A percentile compares a stretch with the other conserved stretches of the same genome.
Conservation (phyloP, 2,888 invertebrate genomes). For the Drepana falcataria region DNA sequence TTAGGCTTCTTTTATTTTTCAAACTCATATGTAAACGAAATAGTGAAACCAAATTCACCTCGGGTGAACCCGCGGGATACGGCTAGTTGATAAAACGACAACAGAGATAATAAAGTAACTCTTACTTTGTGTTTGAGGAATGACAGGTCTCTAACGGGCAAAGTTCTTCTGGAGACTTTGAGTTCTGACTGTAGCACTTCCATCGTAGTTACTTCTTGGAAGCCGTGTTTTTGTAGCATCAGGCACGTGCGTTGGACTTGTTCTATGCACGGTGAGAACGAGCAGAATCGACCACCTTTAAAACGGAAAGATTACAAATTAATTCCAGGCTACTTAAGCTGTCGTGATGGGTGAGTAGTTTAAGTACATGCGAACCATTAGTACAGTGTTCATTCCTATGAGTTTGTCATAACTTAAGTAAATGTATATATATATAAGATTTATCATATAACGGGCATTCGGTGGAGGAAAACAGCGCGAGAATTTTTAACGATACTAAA, state of each 20-base stretch:
- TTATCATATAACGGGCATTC: too few species aligned
- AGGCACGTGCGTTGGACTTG: constrained; percentile 95
- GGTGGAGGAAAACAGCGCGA: too few species aligned
- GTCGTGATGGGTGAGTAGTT: too few species aligned
- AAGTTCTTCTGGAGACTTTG: constrained; percentile 82
- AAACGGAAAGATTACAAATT: neutral
- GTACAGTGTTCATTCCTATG: too few species aligned
- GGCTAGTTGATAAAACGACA: neutral
- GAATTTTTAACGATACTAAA: too few species aligned
- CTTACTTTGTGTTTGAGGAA: constrained; percentile 82
- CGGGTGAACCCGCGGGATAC: too few species aligned
- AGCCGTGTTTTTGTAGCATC: constrained; percentile 84
- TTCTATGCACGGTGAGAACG: constrained; percentile 99
- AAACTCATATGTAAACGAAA: neutral
- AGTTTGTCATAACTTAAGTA: too few species aligned
- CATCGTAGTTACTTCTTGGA: constrained; percentile 90
- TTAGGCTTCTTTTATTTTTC: too few species aligned
- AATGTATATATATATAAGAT: too few species aligned
- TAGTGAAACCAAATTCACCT: neutral
- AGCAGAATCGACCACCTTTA: constrained; percentile 94
- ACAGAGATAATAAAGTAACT: constrained; percentile 2
- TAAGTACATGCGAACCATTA: too few species aligned
- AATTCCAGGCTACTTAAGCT: neutral
- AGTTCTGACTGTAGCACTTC: constrained; percentile 92
- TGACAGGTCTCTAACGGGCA: constrained; percentile 84